These are phyloP conservation scores for Caenorhabditis briggsae DNA, from an alignment of 1,140 invertebrate species.

Conservation along the genomic window DNA sequence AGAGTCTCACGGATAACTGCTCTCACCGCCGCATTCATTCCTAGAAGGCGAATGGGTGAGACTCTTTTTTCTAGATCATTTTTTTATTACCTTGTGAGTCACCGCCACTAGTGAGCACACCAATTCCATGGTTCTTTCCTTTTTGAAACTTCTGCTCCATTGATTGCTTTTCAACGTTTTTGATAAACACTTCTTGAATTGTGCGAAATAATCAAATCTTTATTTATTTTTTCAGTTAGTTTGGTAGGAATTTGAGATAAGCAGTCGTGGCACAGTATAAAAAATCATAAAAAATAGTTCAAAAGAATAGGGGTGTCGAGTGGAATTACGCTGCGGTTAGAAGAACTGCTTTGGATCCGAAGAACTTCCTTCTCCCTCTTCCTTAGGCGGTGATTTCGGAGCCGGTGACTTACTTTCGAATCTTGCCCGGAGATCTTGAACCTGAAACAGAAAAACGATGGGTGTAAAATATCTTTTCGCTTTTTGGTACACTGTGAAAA, in stretches of 20 bases:
- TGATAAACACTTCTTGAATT: background rate
- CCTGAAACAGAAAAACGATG: conserved; percentile 10
- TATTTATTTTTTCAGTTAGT: background rate
- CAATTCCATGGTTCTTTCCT: conserved; percentile 40
- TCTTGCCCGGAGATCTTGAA: conserved; percentile 49
- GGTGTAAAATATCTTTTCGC: too few species aligned
- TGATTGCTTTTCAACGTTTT: conserved; percentile 44
- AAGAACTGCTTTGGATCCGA: conserved; percentile 32
- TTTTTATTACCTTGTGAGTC: conserved; percentile 19
- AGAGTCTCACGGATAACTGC: background rate
- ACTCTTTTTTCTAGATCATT: too few species aligned
- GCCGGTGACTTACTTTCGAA: conserved; percentile 28
- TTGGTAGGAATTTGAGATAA: background rate
- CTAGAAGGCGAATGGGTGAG: background rate
- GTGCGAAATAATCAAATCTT: background rate
- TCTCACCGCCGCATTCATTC: conserved; percentile 35
- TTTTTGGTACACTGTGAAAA: too few species aligned
- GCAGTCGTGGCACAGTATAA: background rate
- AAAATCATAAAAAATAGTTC: background rate
- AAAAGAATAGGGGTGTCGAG: background rate
- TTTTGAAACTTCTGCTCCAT: conserved; percentile 41
- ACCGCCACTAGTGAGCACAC: conserved; percentile 25
- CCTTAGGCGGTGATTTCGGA: conserved; percentile 44
- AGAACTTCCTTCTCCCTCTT: conserved; percentile 40
- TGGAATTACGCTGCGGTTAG: background rate